Percentiles rank a stretch among this genome's conserved stretches.
phyloP scores from a whole-genome alignment of 53 echinoderm and acorn worm genomes.

The Echinometra lucunter region DNA sequence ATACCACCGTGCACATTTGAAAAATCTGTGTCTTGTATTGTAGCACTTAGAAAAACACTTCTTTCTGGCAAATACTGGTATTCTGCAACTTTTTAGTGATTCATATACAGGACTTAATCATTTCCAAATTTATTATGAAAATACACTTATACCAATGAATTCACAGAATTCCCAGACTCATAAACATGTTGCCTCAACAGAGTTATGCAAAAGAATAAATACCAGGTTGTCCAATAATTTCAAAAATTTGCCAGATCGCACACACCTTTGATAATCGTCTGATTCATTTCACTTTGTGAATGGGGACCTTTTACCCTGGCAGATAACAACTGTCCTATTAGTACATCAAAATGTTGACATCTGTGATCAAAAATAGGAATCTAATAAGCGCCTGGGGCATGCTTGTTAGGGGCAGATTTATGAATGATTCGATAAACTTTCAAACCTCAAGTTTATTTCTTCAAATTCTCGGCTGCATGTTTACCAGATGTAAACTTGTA shows the following conservation, averaged over 20 bases:
- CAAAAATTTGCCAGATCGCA: background rate
- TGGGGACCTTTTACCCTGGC: constrained; percentile 1
- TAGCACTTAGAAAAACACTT: too few relatives aligned
- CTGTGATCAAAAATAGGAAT: constrained; percentile 10
- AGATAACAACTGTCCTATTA: background rate
- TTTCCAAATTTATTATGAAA: too few relatives aligned
- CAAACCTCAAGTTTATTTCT: background rate
- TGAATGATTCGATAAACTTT: background rate
- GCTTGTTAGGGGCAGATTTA: constrained; percentile 17
- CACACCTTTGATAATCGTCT: background rate
- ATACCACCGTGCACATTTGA: too few relatives aligned
- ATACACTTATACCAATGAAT: too few relatives aligned
- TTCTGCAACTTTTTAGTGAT: too few relatives aligned
- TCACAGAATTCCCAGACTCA: too few relatives aligned
- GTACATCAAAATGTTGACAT: background rate
- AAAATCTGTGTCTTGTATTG: too few relatives aligned
- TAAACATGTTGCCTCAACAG: too few relatives aligned
- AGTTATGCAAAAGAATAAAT: too few relatives aligned
- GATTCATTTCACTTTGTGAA: background rate
- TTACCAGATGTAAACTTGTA: constrained; percentile 7
- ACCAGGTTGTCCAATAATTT: background rate
- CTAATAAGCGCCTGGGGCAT: background rate
- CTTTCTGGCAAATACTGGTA: too few relatives aligned
- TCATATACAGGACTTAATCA: too few relatives aligned
- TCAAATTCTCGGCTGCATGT: background rate